phyloP scores from a whole-genome alignment of 2,797 vertebrate species.

The Mormyrops boulengeri region DNA sequence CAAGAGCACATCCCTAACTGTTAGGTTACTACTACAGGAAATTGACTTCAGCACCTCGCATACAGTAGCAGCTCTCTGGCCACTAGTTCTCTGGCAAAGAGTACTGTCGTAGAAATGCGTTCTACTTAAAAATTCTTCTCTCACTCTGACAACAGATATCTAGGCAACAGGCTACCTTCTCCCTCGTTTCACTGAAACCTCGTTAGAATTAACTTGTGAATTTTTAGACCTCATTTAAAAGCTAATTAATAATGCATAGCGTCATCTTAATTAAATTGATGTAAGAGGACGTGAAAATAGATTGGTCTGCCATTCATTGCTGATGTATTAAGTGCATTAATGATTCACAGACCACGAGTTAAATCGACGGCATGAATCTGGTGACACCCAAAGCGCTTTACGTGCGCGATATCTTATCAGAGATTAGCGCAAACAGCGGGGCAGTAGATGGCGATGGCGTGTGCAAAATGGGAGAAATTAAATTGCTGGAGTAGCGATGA shows the following conservation, averaged over 20 bases:
- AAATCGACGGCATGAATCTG: slow-evolving; percentile 25
- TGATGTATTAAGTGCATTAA: slow-evolving; percentile 28
- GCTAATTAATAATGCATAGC: slow-evolving; percentile 51
- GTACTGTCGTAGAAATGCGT: background rate
- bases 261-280: slow-evolving; percentile 40
- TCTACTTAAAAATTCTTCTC: background rate
- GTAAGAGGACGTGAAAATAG: slow-evolving; percentile 47
- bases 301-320: slow-evolving; percentile 42
- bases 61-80: background rate
- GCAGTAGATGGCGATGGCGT: too few relatives aligned
- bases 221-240: slow-evolving; percentile 34
- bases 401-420: background rate
- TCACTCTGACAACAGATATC: background rate
- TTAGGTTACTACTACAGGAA: background rate
- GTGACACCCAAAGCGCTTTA: background rate
- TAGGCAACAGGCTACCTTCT: background rate
- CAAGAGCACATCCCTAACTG: background rate
- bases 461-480: background rate
- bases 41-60: background rate
- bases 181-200: slow-evolving; percentile 33
- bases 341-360: slow-evolving; percentile 38
- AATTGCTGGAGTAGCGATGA: background rate
- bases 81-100: background rate
- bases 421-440: background rate
- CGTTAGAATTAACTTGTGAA: slow-evolving; percentile 39